phyloP scores from a whole-genome alignment of 2,797 vertebrate genomes.

The Antrozous pallidus region DNA sequence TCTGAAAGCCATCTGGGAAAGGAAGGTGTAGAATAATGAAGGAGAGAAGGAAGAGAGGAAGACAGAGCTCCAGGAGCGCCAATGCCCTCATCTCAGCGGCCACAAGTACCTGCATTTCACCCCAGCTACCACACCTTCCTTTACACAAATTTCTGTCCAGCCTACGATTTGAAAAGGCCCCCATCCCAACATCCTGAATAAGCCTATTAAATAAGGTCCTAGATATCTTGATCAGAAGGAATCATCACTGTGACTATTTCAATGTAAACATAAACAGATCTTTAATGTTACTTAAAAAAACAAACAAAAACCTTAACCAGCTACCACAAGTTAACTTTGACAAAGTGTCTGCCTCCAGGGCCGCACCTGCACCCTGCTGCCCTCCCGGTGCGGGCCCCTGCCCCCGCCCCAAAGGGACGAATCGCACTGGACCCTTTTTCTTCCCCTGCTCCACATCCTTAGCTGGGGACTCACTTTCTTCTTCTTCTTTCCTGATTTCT shows the following conservation, averaged over 20 bases:
- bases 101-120: neutral
- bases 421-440: neutral
- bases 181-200: neutral
- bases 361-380: neutral
- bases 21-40: neutral
- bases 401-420: too few relatives aligned
- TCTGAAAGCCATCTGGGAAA: neutral
- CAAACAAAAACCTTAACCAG: neutral
- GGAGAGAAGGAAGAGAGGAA: neutral
- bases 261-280: neutral
- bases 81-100: neutral
- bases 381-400: neutral
- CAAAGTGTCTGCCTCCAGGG: neutral
- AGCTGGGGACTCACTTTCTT: neutral
- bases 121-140: neutral
- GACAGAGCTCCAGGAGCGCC: neutral
- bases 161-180: neutral
- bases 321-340: constrained; percentile 7
- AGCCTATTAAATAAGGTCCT: neutral
- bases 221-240: neutral
- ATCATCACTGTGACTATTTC: neutral
- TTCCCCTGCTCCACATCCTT: neutral
- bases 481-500: neutral
- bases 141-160: neutral
- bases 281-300: neutral